Evolutionary conservation across 2,888 invertebrate genomes (phyloP).

Genomic region (Drosophila percnosoma): DNA sequence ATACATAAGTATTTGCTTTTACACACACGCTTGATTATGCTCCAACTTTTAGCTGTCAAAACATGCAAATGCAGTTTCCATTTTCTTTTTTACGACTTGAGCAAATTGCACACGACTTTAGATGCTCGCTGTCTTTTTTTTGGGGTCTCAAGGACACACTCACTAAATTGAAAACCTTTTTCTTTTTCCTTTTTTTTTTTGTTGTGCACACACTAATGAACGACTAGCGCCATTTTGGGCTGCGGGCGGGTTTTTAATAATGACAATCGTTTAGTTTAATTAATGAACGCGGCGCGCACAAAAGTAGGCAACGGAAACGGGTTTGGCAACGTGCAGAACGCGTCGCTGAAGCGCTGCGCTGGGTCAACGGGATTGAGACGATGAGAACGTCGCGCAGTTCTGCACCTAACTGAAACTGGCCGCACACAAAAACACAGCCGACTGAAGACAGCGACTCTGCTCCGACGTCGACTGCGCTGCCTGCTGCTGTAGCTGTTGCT

Average conservation of each 20-base stretch:
- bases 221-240: constrained; percentile 13
- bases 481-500: constrained; percentile 25
- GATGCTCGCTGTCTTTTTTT: constrained; percentile 8
- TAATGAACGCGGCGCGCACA: constrained; percentile 50
- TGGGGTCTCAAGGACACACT: constrained; percentile 44
- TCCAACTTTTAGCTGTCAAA: constrained; percentile 38
- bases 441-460: constrained; percentile 45
- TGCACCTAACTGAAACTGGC: constrained; percentile 71
- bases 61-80: constrained; percentile 37
- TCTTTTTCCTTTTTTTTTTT: neutral
- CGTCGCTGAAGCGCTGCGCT: constrained; percentile 25
- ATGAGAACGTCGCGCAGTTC: constrained; percentile 66
- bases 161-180: constrained; percentile 4
- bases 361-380: constrained; percentile 24
- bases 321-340: constrained; percentile 47
- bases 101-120: constrained; percentile 32
- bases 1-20: neutral
- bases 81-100: constrained; percentile 27
- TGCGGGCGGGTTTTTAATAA: constrained; percentile 1
- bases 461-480: constrained; percentile 27
- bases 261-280: constrained; percentile 49
- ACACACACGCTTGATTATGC: constrained; percentile 41
- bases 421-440: constrained; percentile 31
- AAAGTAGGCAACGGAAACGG: constrained; percentile 31
- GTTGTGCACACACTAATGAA: constrained; percentile 41